phyloP scores from a whole-genome alignment of 2,888 invertebrate species.

The Melieria crassipennis region DNA sequence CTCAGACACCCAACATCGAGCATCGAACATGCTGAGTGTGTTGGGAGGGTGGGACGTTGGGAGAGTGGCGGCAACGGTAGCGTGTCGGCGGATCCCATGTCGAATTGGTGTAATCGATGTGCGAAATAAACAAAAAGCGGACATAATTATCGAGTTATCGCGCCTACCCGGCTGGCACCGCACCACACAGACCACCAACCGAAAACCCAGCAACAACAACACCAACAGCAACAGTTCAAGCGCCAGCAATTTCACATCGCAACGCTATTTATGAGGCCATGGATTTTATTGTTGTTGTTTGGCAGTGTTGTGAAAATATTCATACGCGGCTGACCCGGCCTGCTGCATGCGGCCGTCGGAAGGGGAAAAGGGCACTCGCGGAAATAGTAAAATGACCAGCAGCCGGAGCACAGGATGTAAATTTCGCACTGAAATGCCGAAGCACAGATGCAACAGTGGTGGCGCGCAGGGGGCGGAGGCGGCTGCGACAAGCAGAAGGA shows the following conservation, averaged over 20 bases:
- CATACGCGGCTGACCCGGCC: constrained; percentile 25
- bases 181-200: neutral
- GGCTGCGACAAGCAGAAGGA: constrained; percentile 32
- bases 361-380: constrained; percentile 40
- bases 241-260: neutral
- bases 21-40: too few species aligned
- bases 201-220: constrained; percentile 11
- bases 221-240: constrained; percentile 1
- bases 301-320: constrained; percentile 16
- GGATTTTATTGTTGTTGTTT: constrained; percentile 59
- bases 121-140: constrained; percentile 66
- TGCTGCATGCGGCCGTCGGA: neutral
- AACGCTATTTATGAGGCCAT: constrained; percentile 59
- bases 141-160: constrained; percentile 67
- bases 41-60: too few species aligned
- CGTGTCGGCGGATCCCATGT: neutral
- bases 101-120: constrained; percentile 61
- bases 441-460: constrained; percentile 34
- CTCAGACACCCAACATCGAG: too few species aligned
- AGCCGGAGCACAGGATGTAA: constrained; percentile 58
- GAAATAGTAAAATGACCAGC: constrained; percentile 61
- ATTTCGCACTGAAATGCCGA: constrained; percentile 51
- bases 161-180: constrained; percentile 48
- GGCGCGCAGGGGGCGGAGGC: too few species aligned
- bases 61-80: too few species aligned